Conservation (phyloP, 2,113 vertebrate genomes). For the Phrynocephalus versicolor region DNA sequence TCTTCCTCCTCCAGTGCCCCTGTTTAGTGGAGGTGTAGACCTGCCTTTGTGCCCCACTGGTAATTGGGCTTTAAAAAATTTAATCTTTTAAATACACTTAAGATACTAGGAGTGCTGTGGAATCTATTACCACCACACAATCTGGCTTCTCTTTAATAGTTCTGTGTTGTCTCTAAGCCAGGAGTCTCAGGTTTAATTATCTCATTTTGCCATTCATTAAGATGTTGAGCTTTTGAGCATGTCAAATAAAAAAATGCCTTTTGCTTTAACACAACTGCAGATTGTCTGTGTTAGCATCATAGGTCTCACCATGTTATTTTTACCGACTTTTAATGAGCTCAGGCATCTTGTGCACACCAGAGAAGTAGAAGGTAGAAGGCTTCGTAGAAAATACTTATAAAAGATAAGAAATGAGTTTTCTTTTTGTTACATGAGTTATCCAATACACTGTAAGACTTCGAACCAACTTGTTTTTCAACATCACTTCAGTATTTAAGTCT, state of each 20-base stretch:
- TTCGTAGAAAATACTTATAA: constrained; percentile 43
- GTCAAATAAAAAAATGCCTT: background rate
- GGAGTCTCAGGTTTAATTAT: constrained; percentile 44
- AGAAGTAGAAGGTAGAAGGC: constrained; percentile 28
- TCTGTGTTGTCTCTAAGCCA: constrained; percentile 29
- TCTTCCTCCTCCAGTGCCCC: constrained; percentile 57
- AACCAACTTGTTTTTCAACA: background rate
- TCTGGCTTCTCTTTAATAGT: constrained; percentile 37
- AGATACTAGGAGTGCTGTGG: constrained; percentile 60
- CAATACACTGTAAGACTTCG: too few relatives aligned
- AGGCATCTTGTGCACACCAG: background rate
- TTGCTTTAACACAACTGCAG: background rate
- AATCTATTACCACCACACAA: constrained; percentile 39
- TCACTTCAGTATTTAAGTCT: background rate
- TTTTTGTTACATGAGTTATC: background rate
- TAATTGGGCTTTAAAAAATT: constrained; percentile 64
- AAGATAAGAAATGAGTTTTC: background rate
- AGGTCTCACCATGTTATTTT: constrained; percentile 27
- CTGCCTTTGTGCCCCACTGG: constrained; percentile 63
- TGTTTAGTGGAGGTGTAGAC: constrained; percentile 53
- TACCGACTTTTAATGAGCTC: constrained; percentile 35
- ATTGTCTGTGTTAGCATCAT: background rate
- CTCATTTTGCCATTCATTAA: constrained; percentile 36
- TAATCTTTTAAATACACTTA: constrained; percentile 70
- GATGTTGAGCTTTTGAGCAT: background rate